Evolutionary conservation across 2,113 vertebrate genomes (phyloP), one percentile per base, ranked within the genome.

Genomic region (Coryphaenoides rupestris): DNA sequence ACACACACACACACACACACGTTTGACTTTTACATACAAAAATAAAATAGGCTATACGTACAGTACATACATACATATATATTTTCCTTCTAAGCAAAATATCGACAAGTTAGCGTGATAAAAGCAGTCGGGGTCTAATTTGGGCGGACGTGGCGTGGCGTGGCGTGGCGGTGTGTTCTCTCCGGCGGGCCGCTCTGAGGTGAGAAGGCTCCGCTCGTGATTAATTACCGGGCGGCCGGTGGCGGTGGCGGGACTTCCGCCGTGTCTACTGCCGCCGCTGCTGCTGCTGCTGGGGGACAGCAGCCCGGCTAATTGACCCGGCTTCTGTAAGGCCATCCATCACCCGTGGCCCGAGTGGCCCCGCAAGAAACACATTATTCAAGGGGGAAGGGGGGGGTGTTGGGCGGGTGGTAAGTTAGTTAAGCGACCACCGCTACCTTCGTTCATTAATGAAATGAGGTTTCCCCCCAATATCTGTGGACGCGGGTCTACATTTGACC

Each of bases 301-400:
- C 81, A 77, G 82, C 65, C 79, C 21, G 73, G 86, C 86, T 90
- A 91, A 92, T 91, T 91, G 89, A 91, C 87, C 87, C 69, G 70
- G 80, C 85, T 88, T 84, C 87, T 87, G 87, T 91, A 86, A 85
- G 88, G 81, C 81, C 85, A 92, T 92, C 88, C 85, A 91, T 92
- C 91, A 92, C 77, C 47, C 58, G 59, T 77, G 77, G 79, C 82
- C 82, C 77, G 28, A 70, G 78, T 70, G 74, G 77, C 79, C 84
- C 83, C 60, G 65, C 74, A 85, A 86, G 83, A 87, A 83, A 77
- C 85, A 77, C 80, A 86, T 90, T 88, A 88, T 86, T 86, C 82
- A 84, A 83, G 81, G 85, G 69, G n/a, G n/a, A n/a, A n/a, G n/a
- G n/a, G n/a, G n/a, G n/a, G n/a, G n/a, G n/a, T n/a, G n/a, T n/a